Evolutionary conservation across 2,113 vertebrate genomes (phyloP).

Genomic region (Chionis minor): DNA sequence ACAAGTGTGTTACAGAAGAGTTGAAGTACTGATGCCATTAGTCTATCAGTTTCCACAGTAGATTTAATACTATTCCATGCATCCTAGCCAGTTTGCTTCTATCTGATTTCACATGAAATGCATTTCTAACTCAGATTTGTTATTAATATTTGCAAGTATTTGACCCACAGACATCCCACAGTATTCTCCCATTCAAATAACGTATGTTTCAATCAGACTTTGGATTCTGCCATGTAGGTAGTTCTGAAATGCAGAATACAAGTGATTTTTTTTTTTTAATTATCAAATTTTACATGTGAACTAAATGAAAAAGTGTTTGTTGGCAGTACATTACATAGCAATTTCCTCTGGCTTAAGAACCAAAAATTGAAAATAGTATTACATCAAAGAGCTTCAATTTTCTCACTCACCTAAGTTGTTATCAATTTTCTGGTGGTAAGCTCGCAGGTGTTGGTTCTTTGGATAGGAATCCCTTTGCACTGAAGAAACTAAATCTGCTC

Average conservation of each 20-base stretch:
- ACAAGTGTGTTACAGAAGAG: neutral
- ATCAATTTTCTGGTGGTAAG: slow-evolving; percentile 90
- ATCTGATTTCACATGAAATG: neutral
- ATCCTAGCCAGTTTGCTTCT: neutral
- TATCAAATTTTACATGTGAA: neutral
- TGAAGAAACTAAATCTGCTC: slow-evolving; percentile 39
- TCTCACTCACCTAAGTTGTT: slow-evolving; percentile 85
- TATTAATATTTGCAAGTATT: neutral
- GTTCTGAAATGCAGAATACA: neutral
- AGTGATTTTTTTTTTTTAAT: neutral
- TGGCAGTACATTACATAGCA: neutral
- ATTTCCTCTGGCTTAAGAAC: neutral
- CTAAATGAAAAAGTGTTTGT: neutral
- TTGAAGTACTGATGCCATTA: neutral
- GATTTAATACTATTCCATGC: neutral
- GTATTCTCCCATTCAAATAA: neutral
- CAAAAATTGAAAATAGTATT: neutral
- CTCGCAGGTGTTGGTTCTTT: slow-evolving; percentile 79
- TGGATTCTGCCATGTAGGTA: neutral
- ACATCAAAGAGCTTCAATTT: neutral
- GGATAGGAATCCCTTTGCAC: slow-evolving; percentile 71
- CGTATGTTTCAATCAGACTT: neutral
- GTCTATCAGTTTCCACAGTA: neutral
- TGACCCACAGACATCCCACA: neutral
- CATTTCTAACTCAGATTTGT: neutral